Base-by-base conservation (phyloP, 1,140 invertebrate species). In the Procambarus virginalis region DNA sequence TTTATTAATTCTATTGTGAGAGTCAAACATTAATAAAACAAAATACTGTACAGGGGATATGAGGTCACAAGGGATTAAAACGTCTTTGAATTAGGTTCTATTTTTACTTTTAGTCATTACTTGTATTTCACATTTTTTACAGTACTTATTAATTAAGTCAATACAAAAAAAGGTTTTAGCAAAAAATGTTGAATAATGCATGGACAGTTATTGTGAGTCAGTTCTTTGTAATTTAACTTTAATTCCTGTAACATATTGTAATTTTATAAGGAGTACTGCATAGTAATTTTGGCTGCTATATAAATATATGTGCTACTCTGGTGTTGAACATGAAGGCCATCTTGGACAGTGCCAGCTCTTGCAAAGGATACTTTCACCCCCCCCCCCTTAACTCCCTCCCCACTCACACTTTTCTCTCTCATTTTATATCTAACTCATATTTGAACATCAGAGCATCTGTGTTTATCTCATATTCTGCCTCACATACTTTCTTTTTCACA, bases 231-330 rank as follows among this genome's bases (percentile, higher is more conserved):
- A 84, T 49, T 84, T 84, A 75, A 20, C 78, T 80, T 73, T 34
- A 85, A 85, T 85, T 77, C 77, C 84, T 85, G 84, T 85, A 85
- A 76, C 75, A 85, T 85, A 85, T 77, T 85, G 84, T 85, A 85
- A 85, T 85, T 85, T 85, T 85, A 85, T 85, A 85, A 77, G 84
- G 84, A 85, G 73, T 85, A 55, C 51, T 55, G 51, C 12, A 51
- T 55, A 58, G 55, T 81, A 64, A 68, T 84, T 84, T 84, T 84
- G 82, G 82, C 82, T 84, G 82, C 82, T 84, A 73, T n/a, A 34
- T 73, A 73, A 70, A 76, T 84, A 84, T 75, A 84, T 84, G 82
- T 84, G 82, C 68, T 84, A 84, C 49, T 75, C 82, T 75, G 82
- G 82, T 84, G 82, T 84, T 84, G 60, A 49, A 73, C n/a, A 84